A percentile compares a stretch with the other conserved stretches of the same genome.
phyloP scores from a whole-genome alignment of 2,888 invertebrate genomes.

The Cosmorhoe ocellata region DNA sequence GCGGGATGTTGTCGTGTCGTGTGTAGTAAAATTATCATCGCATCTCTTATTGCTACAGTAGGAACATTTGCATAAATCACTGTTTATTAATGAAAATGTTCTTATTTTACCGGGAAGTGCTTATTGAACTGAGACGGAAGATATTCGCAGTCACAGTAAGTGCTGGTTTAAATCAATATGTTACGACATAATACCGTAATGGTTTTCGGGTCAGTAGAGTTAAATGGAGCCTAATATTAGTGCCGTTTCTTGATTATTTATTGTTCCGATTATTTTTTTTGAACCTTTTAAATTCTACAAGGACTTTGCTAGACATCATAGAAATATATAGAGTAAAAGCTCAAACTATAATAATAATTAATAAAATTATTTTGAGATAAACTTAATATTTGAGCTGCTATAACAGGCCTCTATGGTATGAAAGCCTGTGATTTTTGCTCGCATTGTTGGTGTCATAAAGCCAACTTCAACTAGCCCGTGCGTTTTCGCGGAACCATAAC shows the following conservation, averaged over 20 bases:
- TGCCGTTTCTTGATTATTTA: conserved; percentile 14
- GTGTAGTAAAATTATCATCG: conserved; percentile 20
- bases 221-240: conserved; percentile 5
- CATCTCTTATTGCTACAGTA: background rate
- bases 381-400: no score
- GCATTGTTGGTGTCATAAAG: no score
- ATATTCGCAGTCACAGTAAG: conserved; percentile 21
- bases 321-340: no score
- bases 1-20: conserved; percentile 31
- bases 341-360: no score
- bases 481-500: conserved; percentile 11
- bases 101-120: conserved; percentile 38
- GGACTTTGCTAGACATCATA: no score
- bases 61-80: conserved; percentile 37
- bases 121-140: conserved; percentile 9
- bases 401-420: no score
- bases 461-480: no score
- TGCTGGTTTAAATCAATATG: conserved; percentile 26
- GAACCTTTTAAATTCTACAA: background rate
- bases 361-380: no score
- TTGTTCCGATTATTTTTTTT: conserved; percentile 2
- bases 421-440: no score
- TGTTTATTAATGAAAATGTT: conserved; percentile 31
- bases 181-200: conserved; percentile 19
- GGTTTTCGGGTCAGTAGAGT: conserved; percentile 10